Percentiles rank a stretch among this genome's conserved stretches.
Evolutionary conservation across 1,140 invertebrate genomes (phyloP).

Genomic region (Drosophila saltans): DNA sequence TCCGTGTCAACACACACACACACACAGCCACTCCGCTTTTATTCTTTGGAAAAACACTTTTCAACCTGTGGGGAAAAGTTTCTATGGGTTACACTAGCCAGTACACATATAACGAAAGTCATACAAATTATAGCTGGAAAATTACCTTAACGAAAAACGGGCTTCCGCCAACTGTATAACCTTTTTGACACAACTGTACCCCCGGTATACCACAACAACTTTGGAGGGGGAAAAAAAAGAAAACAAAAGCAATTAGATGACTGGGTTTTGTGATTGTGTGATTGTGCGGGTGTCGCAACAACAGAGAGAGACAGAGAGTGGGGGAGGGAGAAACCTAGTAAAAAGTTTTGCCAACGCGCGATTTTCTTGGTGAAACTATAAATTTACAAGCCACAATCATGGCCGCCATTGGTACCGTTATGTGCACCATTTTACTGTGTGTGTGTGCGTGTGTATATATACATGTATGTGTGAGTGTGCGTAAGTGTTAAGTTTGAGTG

Average conservation of each 20-base stretch:
- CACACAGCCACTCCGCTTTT: constrained; percentile 19
- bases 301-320: constrained; percentile 16
- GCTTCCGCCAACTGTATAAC: constrained; percentile 60
- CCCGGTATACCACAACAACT: constrained; percentile 25
- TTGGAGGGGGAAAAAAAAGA: constrained; percentile 6
- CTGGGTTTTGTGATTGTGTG: constrained; percentile 46
- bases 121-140: constrained; percentile 69
- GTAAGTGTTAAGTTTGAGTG: constrained; percentile 45
- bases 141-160: constrained; percentile 75
- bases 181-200: constrained; percentile 70
- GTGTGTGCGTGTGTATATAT: constrained; percentile 14
- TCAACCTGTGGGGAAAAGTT: constrained; percentile 41
- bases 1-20: background rate
- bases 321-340: constrained; percentile 35
- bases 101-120: constrained; percentile 35
- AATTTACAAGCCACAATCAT: constrained; percentile 73
- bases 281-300: constrained; percentile 39
- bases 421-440: constrained; percentile 41
- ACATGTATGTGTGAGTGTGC: background rate
- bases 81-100: constrained; percentile 10
- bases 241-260: constrained; percentile 76
- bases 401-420: constrained; percentile 49
- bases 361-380: constrained; percentile 76
- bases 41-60: constrained; percentile 42
- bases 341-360: constrained; percentile 68